Conservation (phyloP, 2,797 vertebrate genomes). For the Typhlichthys subterraneus region DNA sequence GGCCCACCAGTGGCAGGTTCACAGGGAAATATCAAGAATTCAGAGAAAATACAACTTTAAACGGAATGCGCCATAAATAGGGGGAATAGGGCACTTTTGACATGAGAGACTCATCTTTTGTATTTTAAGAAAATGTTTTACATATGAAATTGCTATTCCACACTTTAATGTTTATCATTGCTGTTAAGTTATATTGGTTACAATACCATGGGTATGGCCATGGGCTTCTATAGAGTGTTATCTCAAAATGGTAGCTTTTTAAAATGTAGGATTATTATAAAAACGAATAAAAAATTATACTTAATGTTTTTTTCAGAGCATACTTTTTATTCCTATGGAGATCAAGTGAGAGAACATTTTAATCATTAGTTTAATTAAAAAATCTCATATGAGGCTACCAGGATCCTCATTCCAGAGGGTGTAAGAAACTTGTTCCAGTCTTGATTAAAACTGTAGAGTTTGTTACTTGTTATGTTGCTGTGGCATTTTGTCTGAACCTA, state of each 20-base stretch:
- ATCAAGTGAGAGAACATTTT: no score
- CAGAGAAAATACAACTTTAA: slow-evolving; percentile 75
- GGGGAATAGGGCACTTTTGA: slow-evolving; percentile 70
- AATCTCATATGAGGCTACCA: slow-evolving; percentile 21
- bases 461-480: slow-evolving; percentile 62
- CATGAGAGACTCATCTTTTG: slow-evolving; percentile 62
- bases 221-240: no score
- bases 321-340: no score
- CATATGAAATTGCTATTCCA: no score
- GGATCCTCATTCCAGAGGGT: slow-evolving; percentile 10
- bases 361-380: no score
- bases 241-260: no score
- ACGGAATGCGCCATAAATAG: slow-evolving; percentile 70
- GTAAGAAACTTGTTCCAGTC: slow-evolving; percentile 46
- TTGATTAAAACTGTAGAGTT: slow-evolving; percentile 73
- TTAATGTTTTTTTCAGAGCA: no score
- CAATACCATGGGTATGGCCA: no score
- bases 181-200: no score
- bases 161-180: no score
- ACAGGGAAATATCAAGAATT: slow-evolving; percentile 79
- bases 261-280: no score
- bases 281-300: no score
- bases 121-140: slow-evolving; percentile 21
- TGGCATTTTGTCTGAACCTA: slow-evolving; percentile 20
- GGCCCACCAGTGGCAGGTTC: slow-evolving; percentile 74